These are phyloP conservation scores for Tetramorium simillimum DNA, from an alignment of 1,140 invertebrate genomes.

Conservation along the genomic window DNA sequence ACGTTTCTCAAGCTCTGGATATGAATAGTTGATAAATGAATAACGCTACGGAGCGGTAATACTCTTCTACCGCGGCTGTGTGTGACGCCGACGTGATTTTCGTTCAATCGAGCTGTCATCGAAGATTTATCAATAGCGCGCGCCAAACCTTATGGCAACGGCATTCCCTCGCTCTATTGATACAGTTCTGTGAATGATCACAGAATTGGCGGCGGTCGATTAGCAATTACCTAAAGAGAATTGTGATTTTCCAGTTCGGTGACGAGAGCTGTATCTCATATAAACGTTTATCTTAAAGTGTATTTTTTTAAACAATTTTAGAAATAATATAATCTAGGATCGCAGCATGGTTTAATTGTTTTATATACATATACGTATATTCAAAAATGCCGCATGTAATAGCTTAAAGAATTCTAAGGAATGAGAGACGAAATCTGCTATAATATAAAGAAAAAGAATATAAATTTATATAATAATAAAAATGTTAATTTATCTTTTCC, in stretches of 20 bases:
- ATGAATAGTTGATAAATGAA: slow-evolving; percentile 57
- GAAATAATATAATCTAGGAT: neutral
- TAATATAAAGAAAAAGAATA: neutral
- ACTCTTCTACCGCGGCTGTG: slow-evolving; percentile 17
- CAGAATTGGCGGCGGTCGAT: slow-evolving; percentile 75
- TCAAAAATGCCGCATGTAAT: neutral
- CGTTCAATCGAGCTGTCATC: slow-evolving; percentile 50
- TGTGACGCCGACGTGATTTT: slow-evolving; percentile 50
- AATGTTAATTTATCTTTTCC: neutral
- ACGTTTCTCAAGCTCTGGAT: slow-evolving; percentile 21
- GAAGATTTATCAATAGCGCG: slow-evolving; percentile 71
- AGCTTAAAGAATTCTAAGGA: neutral
- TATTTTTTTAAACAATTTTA: neutral
- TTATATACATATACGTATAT: neutral
- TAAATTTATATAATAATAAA: neutral
- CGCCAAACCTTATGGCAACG: slow-evolving; percentile 50
- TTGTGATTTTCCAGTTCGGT: slow-evolving; percentile 64
- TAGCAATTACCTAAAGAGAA: slow-evolving; percentile 77
- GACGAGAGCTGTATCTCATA: neutral
- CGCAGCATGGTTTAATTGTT: neutral
- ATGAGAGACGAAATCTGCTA: neutral
- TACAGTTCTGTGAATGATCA: slow-evolving; percentile 74
- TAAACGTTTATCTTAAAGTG: neutral
- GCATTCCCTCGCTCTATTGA: slow-evolving; percentile 68
- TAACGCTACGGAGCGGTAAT: slow-evolving; percentile 43